These are phyloP conservation scores for Nomada fabriciana DNA, from an alignment of 2,888 invertebrate species.

Conservation along the genomic window DNA sequence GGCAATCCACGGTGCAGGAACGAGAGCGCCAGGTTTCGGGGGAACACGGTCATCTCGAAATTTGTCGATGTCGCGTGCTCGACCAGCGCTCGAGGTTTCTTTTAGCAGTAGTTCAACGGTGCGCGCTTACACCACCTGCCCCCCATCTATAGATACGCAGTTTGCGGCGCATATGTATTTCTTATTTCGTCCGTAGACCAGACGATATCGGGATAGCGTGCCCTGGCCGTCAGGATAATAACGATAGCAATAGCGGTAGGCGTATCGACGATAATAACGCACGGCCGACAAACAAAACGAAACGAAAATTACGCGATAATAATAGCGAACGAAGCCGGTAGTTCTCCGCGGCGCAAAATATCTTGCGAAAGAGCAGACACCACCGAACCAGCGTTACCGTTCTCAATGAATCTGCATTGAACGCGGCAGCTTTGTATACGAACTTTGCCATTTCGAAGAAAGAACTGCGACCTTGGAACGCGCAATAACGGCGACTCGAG, in stretches of 20 bases:
- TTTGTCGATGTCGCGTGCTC: not conserved
- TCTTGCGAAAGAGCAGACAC: too few relatives aligned
- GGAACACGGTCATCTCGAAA: not conserved
- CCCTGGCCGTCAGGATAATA: slow-evolving; percentile 38
- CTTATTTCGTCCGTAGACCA: slow-evolving; percentile 53
- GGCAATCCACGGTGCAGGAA: slow-evolving; percentile 49
- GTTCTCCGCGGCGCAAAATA: not conserved
- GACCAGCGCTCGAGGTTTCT: not conserved
- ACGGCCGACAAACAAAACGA: slow-evolving; percentile 15
- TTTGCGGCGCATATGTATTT: slow-evolving; percentile 24
- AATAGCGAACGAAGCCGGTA: slow-evolving; percentile 11
- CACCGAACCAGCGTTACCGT: not conserved
- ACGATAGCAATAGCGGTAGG: slow-evolving; percentile 56
- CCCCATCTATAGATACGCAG: slow-evolving; percentile 1
- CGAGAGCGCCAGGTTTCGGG: slow-evolving; percentile 34
- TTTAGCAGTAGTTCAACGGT: not conserved
- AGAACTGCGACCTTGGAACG: slow-evolving; percentile 46
- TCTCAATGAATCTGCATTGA: slow-evolving; percentile 21
- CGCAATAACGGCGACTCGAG: slow-evolving; percentile 60
- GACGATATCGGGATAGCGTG: slow-evolving; percentile 45
- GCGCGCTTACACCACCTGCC: not conserved
- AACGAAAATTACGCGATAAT: slow-evolving; percentile 25
- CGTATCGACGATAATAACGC: slow-evolving; percentile 23
- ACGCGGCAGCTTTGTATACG: slow-evolving; percentile 59
- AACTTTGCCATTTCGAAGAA: slow-evolving; percentile 28